Evolutionary conservation across 53 echinoderm and acorn worm species (phyloP).

Genomic region (Glandiceps talaboti): DNA sequence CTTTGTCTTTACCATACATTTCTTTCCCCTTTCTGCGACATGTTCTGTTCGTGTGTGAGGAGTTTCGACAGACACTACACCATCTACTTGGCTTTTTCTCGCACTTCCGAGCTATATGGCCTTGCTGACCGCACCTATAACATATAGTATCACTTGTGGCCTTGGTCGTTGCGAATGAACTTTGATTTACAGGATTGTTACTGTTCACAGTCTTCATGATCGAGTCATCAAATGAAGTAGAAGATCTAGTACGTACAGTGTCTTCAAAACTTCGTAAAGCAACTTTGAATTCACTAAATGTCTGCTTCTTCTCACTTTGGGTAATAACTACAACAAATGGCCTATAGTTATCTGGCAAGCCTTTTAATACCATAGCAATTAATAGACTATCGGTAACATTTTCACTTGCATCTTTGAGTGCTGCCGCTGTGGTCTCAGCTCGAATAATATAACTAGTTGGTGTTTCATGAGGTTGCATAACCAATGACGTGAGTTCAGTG

Average conservation of each 20-base stretch:
- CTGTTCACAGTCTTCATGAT: no score
- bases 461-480: not conserved
- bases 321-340: not conserved
- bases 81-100: no score
- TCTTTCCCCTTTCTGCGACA: no score
- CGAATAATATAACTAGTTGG: not conserved
- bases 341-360: not conserved
- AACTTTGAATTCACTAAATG: not conserved
- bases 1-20: no score
- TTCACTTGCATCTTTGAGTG: not conserved
- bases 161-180: no score
- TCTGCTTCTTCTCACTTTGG: not conserved
- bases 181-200: no score
- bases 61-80: no score
- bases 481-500: not conserved
- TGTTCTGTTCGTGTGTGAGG: no score
- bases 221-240: no score
- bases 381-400: not conserved
- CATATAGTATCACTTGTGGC: no score
- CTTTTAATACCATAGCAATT: not conserved
- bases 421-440: not conserved
- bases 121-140: not conserved
- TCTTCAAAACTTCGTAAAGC: not conserved
- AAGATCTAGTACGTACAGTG: not conserved
- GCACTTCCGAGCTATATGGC: slow-evolving; percentile 1